phyloP scores from a whole-genome alignment of 2,113 vertebrate genomes.

The Psophia crepitans region DNA sequence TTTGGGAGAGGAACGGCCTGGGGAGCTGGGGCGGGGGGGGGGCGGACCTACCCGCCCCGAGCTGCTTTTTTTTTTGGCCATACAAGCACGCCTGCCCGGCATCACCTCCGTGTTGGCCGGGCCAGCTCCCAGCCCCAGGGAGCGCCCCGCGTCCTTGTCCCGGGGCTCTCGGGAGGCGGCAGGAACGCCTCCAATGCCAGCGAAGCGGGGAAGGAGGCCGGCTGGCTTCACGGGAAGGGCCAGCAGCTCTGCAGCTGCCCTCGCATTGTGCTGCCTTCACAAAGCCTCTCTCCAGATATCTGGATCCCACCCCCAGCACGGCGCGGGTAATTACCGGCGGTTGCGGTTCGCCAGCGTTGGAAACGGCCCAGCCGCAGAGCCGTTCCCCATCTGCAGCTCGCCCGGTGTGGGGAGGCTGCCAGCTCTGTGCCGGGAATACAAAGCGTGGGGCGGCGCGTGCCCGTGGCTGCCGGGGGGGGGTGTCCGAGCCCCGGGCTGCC shows the following conservation, averaged over 20 bases:
- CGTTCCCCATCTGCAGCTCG: constrained; percentile 60
- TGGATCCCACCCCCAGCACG: constrained; percentile 43
- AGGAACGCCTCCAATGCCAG: background rate
- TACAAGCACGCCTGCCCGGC: background rate
- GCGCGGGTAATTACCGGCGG: constrained; percentile 9
- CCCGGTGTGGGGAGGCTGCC: background rate
- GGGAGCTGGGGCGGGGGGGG: too few relatives aligned
- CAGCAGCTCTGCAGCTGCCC: constrained; percentile 56
- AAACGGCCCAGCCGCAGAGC: constrained; percentile 44
- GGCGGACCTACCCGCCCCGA: background rate
- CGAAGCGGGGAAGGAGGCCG: background rate
- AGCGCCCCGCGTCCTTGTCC: background rate
- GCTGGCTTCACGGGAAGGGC: background rate
- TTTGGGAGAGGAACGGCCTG: background rate
- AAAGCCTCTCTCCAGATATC: constrained; percentile 49
- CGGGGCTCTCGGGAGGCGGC: background rate
- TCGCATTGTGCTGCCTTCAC: constrained; percentile 52
- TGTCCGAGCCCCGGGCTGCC: background rate
- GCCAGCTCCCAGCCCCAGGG: background rate
- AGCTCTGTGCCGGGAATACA: constrained; percentile 8
- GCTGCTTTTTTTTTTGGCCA: background rate
- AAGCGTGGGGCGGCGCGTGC: background rate
- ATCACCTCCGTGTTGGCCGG: accelerated
- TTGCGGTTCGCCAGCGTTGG: constrained; percentile 46
- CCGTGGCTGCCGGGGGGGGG: accelerated